phyloP scores from a whole-genome alignment of 2,888 invertebrate genomes.

The Hermaeophaga mercurialis region DNA sequence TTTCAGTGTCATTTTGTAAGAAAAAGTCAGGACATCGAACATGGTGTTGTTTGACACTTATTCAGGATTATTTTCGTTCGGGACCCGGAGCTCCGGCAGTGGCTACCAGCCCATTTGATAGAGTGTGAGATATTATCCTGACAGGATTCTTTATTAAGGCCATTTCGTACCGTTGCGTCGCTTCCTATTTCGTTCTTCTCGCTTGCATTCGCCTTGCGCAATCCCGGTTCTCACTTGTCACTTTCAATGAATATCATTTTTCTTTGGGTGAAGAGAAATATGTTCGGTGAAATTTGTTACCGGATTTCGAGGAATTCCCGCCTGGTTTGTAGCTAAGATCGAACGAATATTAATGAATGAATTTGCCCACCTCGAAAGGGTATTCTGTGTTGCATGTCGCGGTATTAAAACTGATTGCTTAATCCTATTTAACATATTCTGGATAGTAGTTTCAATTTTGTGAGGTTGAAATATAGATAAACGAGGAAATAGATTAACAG shows the following conservation, averaged over 20 bases:
- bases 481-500: too few relatives aligned
- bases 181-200: constrained; percentile 21
- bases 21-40: constrained; percentile 14
- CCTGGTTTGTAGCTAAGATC: neutral
- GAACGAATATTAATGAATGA: neutral
- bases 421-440: too few relatives aligned
- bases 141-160: constrained; percentile 50
- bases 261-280: constrained; percentile 23
- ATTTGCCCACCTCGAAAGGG: neutral
- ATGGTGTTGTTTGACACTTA: constrained; percentile 21
- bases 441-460: too few relatives aligned
- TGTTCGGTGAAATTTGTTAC: constrained; percentile 24
- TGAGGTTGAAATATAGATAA: too few relatives aligned
- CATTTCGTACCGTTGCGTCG: constrained; percentile 35
- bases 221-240: constrained; percentile 33
- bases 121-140: constrained; percentile 48
- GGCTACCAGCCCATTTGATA: constrained; percentile 43
- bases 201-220: constrained; percentile 12
- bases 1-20: too few relatives aligned
- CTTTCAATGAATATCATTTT: constrained; percentile 33
- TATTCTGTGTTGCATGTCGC: too few relatives aligned
- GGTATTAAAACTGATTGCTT: too few relatives aligned
- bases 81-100: neutral
- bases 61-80: constrained; percentile 17
- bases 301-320: constrained; percentile 9